Base-by-base conservation (phyloP, 2,797 vertebrate species). In the Chaetodon trifasciatus region DNA sequence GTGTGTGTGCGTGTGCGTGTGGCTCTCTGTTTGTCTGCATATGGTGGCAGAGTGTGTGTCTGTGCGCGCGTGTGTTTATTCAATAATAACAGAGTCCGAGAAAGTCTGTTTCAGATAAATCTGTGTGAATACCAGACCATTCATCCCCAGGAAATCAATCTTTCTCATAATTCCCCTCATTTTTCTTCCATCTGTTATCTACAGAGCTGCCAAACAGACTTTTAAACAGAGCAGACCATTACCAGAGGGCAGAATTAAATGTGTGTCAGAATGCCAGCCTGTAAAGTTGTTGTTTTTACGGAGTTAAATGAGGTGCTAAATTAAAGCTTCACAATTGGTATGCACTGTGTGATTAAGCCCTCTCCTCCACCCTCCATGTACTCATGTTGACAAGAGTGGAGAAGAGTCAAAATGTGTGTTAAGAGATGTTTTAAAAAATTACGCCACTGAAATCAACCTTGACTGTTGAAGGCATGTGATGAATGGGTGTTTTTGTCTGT, bases 291-390 rank as follows among this genome's bases (percentile, higher is more conserved):
- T 94, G 91, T 93, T 94, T 93, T 90, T 91, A 85, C 88, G 24
- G 82, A 90, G 92, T 92, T 94, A 94, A 95, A 94, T 93, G 93
- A 94, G 91, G 86, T 95, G 94, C 91, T 94, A 94, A 95, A 95
- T 95, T 93, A 95, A 93, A 94, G 91, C 86, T 80, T 88, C 81
- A 67, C 74, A 72, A 89, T 89, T 81, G 81, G 67, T 85, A 86
- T 87, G 86, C 80, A 55, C 56, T 65, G 81, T 85, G 77, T 75
- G 88, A 94, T 91, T 84, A 84, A 85, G 87, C 81, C 83, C 60
- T 69, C 32, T 49, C 28, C 28, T 1, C 68, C 68, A n/a, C 53
- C 63, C 40, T 57, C 50, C 17, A 11, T 39, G 76, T 39, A 53
- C 58, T 78, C 32, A 68, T 70, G 74, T 82, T 82, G 82, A 85